These are phyloP conservation scores for Thalassophryne amazonica DNA, from an alignment of 2,797 vertebrate species.

Conservation along the genomic window DNA sequence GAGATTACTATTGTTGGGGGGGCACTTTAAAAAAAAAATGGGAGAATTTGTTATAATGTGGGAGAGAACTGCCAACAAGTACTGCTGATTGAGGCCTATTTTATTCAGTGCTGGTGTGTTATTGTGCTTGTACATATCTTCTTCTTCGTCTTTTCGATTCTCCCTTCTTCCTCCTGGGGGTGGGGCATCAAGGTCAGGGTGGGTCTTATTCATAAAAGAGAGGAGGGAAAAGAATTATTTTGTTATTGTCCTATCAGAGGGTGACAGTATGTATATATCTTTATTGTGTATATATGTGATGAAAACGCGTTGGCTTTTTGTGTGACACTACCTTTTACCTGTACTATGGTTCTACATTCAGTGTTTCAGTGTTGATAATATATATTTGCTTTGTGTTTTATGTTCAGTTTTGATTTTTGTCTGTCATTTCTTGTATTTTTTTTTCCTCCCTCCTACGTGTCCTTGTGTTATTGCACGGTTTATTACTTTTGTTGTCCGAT, in stretches of 20 bases:
- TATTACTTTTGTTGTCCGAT: slow-evolving; percentile 91
- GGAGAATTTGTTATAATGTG: slow-evolving; percentile 72
- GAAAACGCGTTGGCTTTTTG: slow-evolving; percentile 91
- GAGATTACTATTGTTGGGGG: slow-evolving; percentile 73
- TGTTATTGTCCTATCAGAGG: slow-evolving; percentile 93
- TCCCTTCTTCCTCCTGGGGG: slow-evolving; percentile 78
- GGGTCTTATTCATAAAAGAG: slow-evolving; percentile 78
- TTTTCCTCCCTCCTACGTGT: slow-evolving; percentile 57
- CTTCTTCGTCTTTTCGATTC: slow-evolving; percentile 89
- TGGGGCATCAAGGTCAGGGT: slow-evolving; percentile 73
- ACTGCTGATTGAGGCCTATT: slow-evolving; percentile 88
- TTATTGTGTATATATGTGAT: slow-evolving; percentile 98
- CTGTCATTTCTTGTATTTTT: slow-evolving; percentile 82
- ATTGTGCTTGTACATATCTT: slow-evolving; percentile 92
- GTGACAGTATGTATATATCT: slow-evolving; percentile 93
- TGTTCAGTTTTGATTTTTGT: slow-evolving; percentile 78
- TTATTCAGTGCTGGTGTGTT: slow-evolving; percentile 89
- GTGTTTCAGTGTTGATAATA: slow-evolving; percentile 95
- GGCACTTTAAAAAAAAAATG: slow-evolving; percentile 2
- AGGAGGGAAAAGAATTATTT: slow-evolving; percentile 86
- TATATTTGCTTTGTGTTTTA: slow-evolving; percentile 85
- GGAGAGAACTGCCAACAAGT: slow-evolving; percentile 82
- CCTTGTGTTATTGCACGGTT: slow-evolving; percentile 90
- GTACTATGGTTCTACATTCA: slow-evolving; percentile 94
- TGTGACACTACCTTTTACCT: slow-evolving; percentile 91